Conservation (phyloP, 2,888 invertebrate genomes). For the Sminthurides aquaticus region DNA sequence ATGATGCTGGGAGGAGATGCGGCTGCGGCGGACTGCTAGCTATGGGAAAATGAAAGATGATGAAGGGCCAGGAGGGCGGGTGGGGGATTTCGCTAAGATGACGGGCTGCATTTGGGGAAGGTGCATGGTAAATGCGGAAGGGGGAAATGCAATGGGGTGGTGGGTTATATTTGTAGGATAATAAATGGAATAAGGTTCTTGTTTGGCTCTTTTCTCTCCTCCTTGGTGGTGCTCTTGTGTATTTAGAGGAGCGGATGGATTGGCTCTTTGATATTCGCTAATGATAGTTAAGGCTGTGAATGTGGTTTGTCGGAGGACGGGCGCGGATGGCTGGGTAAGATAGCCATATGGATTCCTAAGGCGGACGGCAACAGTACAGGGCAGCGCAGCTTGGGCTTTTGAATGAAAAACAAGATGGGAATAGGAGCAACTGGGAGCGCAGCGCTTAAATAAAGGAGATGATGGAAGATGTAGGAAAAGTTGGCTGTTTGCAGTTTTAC, state of each 20-base stretch:
- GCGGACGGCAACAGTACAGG: too few species aligned
- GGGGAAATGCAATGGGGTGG: not conserved
- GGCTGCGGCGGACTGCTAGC: not conserved
- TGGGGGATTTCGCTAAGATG: not conserved
- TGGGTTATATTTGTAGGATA: not conserved
- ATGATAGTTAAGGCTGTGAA: not conserved
- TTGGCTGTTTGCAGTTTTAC: too few species aligned
- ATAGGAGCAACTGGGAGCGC: too few species aligned
- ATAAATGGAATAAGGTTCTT: too few species aligned
- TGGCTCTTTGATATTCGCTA: not conserved
- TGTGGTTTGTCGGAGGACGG: not conserved
- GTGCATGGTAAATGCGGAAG: not conserved
- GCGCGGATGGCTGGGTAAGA: not conserved
- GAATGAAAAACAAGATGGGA: too few species aligned
- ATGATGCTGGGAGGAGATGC: conserved; percentile 1
- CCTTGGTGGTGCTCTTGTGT: too few species aligned
- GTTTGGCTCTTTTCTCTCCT: too few species aligned
- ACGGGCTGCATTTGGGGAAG: not conserved
- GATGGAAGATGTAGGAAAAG: too few species aligned
- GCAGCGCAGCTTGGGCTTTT: too few species aligned
- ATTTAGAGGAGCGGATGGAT: not conserved
- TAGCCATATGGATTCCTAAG: too few species aligned
- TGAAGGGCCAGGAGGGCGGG: not conserved
- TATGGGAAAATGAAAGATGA: not conserved
- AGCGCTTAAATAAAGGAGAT: too few species aligned